Conservation (phyloP, 2,888 invertebrate species). For the Camponotus fellah region DNA sequence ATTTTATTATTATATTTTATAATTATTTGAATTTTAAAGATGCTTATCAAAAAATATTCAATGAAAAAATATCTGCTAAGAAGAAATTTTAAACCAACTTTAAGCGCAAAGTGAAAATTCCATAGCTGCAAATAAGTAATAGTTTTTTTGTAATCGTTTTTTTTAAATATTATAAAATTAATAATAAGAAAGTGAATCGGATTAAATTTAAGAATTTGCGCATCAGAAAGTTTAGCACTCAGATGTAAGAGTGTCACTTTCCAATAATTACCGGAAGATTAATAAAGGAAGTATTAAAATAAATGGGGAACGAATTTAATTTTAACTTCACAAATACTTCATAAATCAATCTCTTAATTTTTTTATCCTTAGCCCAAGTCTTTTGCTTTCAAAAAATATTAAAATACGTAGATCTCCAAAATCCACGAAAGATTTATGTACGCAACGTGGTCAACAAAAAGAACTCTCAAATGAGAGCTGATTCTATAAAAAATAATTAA, state of each 20-base stretch:
- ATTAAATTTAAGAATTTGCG: neutral
- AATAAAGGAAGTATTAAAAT: constrained; percentile 1
- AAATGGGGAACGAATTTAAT: neutral
- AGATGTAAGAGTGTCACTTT: neutral
- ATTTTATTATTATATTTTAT: too few relatives aligned
- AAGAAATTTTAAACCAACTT: neutral
- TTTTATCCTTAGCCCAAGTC: neutral
- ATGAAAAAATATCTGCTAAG: neutral
- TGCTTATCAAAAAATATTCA: neutral
- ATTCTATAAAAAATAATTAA: neutral
- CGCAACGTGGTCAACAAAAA: neutral
- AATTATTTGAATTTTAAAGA: too few relatives aligned
- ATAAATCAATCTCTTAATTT: too few relatives aligned
- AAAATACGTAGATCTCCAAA: neutral
- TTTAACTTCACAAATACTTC: neutral
- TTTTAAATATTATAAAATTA: neutral
- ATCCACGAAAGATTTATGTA: neutral
- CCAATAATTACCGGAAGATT: neutral
- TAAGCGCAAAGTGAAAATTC: neutral
- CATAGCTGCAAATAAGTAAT: neutral
- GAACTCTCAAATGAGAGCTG: neutral
- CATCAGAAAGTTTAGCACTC: neutral
- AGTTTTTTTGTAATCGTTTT: neutral
- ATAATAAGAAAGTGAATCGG: neutral
- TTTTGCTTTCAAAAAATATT: neutral